Percentiles rank a stretch among this genome's conserved stretches.
Conservation (phyloP, 2,888 invertebrate species). For the Drosophila macrospina region DNA sequence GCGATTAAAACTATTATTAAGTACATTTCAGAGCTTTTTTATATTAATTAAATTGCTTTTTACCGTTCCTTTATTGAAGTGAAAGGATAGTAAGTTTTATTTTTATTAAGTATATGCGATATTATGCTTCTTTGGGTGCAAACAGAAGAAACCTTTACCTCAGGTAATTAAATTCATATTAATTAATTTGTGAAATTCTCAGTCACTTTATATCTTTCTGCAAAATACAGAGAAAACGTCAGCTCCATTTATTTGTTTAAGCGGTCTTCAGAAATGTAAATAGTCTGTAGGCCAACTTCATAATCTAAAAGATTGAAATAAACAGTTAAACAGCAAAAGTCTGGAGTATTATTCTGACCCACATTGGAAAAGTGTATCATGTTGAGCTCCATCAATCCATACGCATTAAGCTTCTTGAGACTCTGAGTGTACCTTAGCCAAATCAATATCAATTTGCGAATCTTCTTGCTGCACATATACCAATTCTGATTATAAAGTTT, state of each 20-base stretch:
- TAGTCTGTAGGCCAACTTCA: conserved; percentile 62
- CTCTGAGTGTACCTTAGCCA: conserved; percentile 59
- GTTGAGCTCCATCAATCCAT: conserved; percentile 53
- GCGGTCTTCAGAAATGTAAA: conserved; percentile 64
- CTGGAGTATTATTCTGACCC: conserved; percentile 36
- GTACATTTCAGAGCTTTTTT: too few species aligned
- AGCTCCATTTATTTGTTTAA: too few species aligned
- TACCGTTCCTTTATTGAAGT: not conserved
- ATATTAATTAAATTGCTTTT: too few species aligned
- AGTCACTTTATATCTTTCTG: too few species aligned
- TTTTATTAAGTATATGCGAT: not conserved
- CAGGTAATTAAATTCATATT: too few species aligned
- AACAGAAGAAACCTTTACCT: not conserved
- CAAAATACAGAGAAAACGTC: too few species aligned
- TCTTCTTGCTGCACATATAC: conserved; percentile 52
- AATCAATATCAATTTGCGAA: conserved; percentile 49
- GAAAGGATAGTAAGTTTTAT: not conserved
- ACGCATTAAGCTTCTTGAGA: conserved; percentile 43
- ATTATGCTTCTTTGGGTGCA: not conserved
- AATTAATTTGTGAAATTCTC: too few species aligned
- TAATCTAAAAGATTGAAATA: conserved; percentile 46
- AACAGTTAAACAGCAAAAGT: not conserved
- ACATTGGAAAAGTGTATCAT: conserved; percentile 69
- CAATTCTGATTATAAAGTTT: conserved; percentile 53
- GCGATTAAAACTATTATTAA: too few species aligned